Percentiles rank a stretch among this genome's conserved stretches.
Conservation (phyloP, 2,888 invertebrate genomes). For the Sturmia bella region DNA sequence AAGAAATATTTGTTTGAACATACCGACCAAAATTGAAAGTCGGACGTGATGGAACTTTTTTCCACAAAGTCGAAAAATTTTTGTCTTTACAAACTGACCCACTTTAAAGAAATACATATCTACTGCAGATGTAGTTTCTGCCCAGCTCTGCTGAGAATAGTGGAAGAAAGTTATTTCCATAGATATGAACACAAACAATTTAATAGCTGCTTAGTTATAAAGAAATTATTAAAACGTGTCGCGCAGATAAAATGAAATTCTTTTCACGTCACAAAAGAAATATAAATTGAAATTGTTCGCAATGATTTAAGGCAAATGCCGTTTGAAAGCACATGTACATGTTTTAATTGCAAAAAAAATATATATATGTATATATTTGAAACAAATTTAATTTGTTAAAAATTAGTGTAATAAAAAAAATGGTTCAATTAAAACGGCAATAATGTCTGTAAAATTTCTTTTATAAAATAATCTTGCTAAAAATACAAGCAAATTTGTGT, state of each 20-base stretch:
- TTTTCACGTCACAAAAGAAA: conserved; percentile 1
- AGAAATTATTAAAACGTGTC: conserved; percentile 26
- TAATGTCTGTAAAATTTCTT: conserved; percentile 3
- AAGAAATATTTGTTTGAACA: too few species aligned
- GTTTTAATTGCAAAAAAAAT: conserved; percentile 16
- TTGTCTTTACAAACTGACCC: too few species aligned
- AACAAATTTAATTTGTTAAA: conserved; percentile 5
- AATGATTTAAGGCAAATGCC: conserved; percentile 37
- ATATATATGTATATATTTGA: not conserved
- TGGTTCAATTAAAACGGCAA: conserved; percentile 32
- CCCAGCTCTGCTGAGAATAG: too few species aligned
- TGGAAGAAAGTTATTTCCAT: not conserved
- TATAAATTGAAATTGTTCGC: conserved; percentile 27
- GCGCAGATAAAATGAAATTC: conserved; percentile 4
- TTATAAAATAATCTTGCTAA: conserved; percentile 6
- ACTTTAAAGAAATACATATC: too few species aligned
- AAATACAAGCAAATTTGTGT: not conserved
- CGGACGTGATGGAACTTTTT: too few species aligned
- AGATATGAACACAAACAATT: not conserved
- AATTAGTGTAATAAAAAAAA: conserved; percentile 8
- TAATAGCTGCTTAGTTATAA: not conserved
- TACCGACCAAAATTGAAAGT: too few species aligned
- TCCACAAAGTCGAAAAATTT: too few species aligned
- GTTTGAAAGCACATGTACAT: conserved; percentile 8
- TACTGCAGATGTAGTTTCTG: too few species aligned